Conservation (phyloP, 1,140 invertebrate genomes). For the Drosophila tristis region DNA sequence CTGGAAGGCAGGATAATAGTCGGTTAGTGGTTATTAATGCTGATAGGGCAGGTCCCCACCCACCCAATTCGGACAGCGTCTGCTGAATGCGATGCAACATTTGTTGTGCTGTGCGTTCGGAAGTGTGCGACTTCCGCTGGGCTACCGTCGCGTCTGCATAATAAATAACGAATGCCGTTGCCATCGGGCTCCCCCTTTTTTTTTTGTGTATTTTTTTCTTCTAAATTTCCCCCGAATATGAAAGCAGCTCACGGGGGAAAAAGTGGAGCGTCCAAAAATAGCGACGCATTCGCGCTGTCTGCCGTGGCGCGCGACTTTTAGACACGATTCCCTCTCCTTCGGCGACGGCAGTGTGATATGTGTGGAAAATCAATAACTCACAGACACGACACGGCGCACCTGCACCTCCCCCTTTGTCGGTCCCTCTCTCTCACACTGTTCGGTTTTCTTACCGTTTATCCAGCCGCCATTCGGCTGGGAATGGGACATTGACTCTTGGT, state of each 20-base stretch:
- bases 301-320: slow-evolving; percentile 26
- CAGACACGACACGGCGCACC: slow-evolving; percentile 40
- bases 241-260: slow-evolving; percentile 27
- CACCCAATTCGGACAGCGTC: slow-evolving; percentile 52
- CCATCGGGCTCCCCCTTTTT: slow-evolving; percentile 55
- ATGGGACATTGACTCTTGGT: slow-evolving; percentile 87
- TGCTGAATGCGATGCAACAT: slow-evolving; percentile 58
- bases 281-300: slow-evolving; percentile 37
- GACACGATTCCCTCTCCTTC: slow-evolving; percentile 5
- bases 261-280: slow-evolving; percentile 71
- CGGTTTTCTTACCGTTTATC: slow-evolving; percentile 90
- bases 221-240: slow-evolving; percentile 18
- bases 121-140: slow-evolving; percentile 50
- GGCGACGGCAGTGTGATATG: slow-evolving; percentile 25
- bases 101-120: slow-evolving; percentile 11
- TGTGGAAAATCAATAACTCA: slow-evolving; percentile 73
- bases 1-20: slow-evolving; percentile 83
- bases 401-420: slow-evolving; percentile 8
- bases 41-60: slow-evolving; percentile 1
- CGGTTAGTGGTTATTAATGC: slow-evolving; percentile 8
- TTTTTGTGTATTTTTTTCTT: not conserved
- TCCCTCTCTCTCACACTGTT: not conserved
- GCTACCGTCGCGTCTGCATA: slow-evolving; percentile 46
- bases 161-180: slow-evolving; percentile 59
- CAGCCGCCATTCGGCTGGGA: slow-evolving; percentile 90